Base-by-base conservation (phyloP, 1,140 invertebrate genomes). In the Carposina sasakii region DNA sequence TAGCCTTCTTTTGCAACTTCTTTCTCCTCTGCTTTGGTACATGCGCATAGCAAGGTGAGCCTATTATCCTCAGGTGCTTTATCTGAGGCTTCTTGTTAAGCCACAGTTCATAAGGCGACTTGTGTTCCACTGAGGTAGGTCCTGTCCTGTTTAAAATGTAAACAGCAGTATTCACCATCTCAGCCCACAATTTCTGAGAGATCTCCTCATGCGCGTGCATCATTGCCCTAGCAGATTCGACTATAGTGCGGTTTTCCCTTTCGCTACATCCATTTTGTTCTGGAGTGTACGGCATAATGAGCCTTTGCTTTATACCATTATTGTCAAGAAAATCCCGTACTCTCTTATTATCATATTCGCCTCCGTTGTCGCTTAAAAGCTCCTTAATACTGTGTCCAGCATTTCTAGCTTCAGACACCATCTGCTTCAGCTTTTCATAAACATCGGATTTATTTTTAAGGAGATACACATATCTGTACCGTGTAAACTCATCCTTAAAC, bases 241-340 rank as follows among this genome's bases (percentile, higher is more conserved):
- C 43, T 21, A 34, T 9, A n/a, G 43, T 45, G 12, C 43, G 13
- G 17, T 67, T 73, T 33, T 73, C 65, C 8, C 63, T 49, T 49
- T 74, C 68, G 34, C 52, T 62, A 19, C 37, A 36, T 1, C 62
- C 67, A 64, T 74, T 76, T 47, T 75, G 69, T 34, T 74, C 47
- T 19, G 68, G 68, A 10, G 62, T 77, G 39, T 72, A 74, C 6
- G 64, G 62, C 9, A 57, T 60, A 20, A 57, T 72, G 8, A 70
- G 16, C 41, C 55, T 53, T 34, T 77, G 62, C 19, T 40, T 66
- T 33, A 74, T 60, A n/a, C 66, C 60, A 23, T 51, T 54, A 39
- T 48, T 22, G 19, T 55, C 36, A 15, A 78, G 36, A 26, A 76
- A 53, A 1, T 52, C 20, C 48, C 51, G 46, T 6, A 75, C 57